A percentile compares a stretch with the other conserved stretches of the same genome.
phyloP scores from a whole-genome alignment of 2,113 vertebrate species.

The Patagioenas fasciata region DNA sequence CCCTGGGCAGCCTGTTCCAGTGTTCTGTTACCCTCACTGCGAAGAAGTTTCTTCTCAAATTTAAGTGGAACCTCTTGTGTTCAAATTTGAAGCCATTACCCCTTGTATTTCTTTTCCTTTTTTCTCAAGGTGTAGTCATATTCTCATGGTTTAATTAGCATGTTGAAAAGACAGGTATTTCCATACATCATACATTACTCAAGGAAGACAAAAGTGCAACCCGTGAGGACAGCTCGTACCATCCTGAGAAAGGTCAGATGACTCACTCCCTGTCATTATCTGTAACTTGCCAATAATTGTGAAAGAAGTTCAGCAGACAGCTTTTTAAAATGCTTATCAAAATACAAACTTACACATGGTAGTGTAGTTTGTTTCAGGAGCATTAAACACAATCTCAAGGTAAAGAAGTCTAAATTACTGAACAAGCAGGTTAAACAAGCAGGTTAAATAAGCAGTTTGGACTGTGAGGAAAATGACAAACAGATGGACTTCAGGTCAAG shows the following conservation, averaged over 20 bases:
- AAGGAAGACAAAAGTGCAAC: background rate
- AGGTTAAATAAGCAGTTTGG: conserved; percentile 19
- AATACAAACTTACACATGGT: background rate
- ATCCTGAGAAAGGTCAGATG: background rate
- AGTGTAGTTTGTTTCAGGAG: background rate
- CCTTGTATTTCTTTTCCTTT: background rate
- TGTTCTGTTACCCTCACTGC: too few species aligned
- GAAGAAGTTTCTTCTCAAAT: too few species aligned
- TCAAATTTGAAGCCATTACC: too few species aligned
- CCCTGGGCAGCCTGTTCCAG: too few species aligned
- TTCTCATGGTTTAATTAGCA: background rate
- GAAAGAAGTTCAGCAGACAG: background rate
- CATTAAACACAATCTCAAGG: background rate
- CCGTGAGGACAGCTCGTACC: background rate
- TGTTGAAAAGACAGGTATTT: background rate
- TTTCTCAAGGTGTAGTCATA: background rate
- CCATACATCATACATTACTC: background rate
- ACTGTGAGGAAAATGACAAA: conserved; percentile 5
- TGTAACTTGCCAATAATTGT: background rate
- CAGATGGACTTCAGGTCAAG: conserved; percentile 14
- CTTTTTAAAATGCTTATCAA: background rate
- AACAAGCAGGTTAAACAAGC: background rate
- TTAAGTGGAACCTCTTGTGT: too few species aligned
- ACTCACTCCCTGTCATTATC: background rate
- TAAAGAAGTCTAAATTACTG: background rate